Percentiles rank a stretch among this genome's conserved stretches.
Evolutionary conservation across 2,888 invertebrate species (phyloP).

Genomic region (Pycnomerus fuliginosus): DNA sequence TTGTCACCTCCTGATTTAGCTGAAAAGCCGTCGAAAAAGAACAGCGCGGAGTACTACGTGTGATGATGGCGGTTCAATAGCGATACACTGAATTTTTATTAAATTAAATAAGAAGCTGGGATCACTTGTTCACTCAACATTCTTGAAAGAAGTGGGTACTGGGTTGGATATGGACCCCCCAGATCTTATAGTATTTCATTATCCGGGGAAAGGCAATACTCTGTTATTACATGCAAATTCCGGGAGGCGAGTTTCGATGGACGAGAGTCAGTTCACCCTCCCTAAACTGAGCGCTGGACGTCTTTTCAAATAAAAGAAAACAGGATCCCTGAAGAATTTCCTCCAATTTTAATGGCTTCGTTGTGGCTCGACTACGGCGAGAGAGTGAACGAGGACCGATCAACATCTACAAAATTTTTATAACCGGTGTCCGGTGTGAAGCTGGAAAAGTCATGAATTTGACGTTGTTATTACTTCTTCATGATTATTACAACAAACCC

Average conservation of each 20-base stretch:
- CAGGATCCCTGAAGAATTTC: slow-evolving; percentile 27
- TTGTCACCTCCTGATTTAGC: slow-evolving; percentile 39
- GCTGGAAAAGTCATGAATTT: too few species aligned
- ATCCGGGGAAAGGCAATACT: slow-evolving; percentile 37
- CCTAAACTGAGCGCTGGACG: slow-evolving; percentile 15
- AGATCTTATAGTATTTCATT: slow-evolving; percentile 43
- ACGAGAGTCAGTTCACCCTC: slow-evolving; percentile 13
- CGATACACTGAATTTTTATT: too few species aligned
- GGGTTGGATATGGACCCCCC: slow-evolving; percentile 5
- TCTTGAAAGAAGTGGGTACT: slow-evolving; percentile 5
- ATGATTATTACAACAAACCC: too few species aligned
- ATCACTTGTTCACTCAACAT: too few species aligned
- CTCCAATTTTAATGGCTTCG: slow-evolving; percentile 17
- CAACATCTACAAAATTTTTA: too few species aligned
- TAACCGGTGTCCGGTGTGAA: too few species aligned
- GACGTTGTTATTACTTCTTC: too few species aligned
- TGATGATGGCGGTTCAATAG: too few species aligned
- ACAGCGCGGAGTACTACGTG: too few species aligned
- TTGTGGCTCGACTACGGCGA: too few species aligned
- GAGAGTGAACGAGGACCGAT: too few species aligned
- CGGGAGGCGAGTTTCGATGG: slow-evolving; percentile 34
- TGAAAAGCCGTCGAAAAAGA: slow-evolving; percentile 26
- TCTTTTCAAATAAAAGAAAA: slow-evolving; percentile 28
- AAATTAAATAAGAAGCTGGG: too few species aligned
- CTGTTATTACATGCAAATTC: slow-evolving; percentile 51